Base-by-base conservation (phyloP, 2,113 vertebrate genomes). In the Tetrax tetrax region DNA sequence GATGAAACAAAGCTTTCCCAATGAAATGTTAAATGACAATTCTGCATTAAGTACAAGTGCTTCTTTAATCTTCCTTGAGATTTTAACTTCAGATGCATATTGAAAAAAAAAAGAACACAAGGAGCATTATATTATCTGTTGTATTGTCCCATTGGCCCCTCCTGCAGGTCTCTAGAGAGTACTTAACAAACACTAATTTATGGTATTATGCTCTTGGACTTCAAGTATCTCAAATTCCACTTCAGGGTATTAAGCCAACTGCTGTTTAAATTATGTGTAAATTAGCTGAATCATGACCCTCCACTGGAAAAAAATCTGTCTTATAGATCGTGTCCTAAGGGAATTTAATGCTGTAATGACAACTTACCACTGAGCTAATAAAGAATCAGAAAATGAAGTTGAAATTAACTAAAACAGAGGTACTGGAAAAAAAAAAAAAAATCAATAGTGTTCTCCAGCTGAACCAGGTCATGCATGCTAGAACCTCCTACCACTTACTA, bases 201-300 rank as follows among this genome's bases (percentile, higher is more conserved):
- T 65, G 50, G 71, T 65, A 83, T 80, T 57, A 45, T 41, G 25
- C 63, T 80, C 50, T 61, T 72, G 41, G 48, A 92, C 63, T 56
- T 83, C 41, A 77, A 93, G 78, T 53, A 80, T 53, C 57, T 92
- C 57, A 61, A 88, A 94, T 79, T 83, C 82, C 70, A 93, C 92
- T 93, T 92, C 50, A 90, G 75, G 59, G 59, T 94, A 93, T 95
- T 85, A 92, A 78, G 78, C 38, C 82, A 90, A 96, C 90, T 79
- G 85, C 88, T 94, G 90, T 86, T 92, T 88, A 95, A 94, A 93
- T 91, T 80, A 90, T 29, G 27, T 83, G 79, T 92, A 69, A 90
- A 93, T 72, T 50, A 80, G 66, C 70, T 65, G 54, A 90, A 94
- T 83, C 57, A 48, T 45, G 63, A 83, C 75, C 45, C 70, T 92